Base-by-base conservation (phyloP, 1,140 invertebrate species). In the Mizuhopecten yessoensis region DNA sequence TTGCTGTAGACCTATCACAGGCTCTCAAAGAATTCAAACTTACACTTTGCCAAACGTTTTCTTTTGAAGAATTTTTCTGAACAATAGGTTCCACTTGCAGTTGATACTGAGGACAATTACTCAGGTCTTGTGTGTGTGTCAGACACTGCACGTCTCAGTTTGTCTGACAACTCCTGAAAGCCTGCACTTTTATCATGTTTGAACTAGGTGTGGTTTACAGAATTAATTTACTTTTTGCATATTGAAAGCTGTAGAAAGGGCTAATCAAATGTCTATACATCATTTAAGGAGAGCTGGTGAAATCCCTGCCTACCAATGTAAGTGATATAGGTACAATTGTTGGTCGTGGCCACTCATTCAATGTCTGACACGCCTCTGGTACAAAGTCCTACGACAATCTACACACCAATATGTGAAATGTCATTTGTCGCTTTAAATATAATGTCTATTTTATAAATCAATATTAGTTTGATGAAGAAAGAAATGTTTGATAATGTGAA, bases 111-210 rank as follows among this genome's bases (percentile, higher is more conserved):
- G 45, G 23, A 29, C 57, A 75, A 49, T 49, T 49, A 49, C 45
- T 13, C 10, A 49, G 45, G 45, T 20, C 20, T 49, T 13, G 45
- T 17, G 45, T 75, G 57, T 75, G 57, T 75, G 57, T 75, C 57
- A 75, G 57, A 75, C 57, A n/a, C 23, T 75, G 57, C 57, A 75
- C n/a, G 57, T n/a, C 57, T 29, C 57, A 7, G n/a, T 75, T 29
- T 29, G 57, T 75, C 57, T 75, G 57, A 75, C 57, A 75, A 75
- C 23, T 75, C 57, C 11, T 75, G 57, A 75, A 75, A 75, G 57
- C 57, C 57, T 75, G 57, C 57, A 75, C 57, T 75, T 75, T 75
- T 75, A 75, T 75, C n/a, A n/a, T 75, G 57, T 75, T 75, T 75
- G 57, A 75, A 75, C 57, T 75, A 75, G 57, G 57, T 75, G n/a